A percentile compares a stretch with the other conserved stretches of the same genome.
These are phyloP conservation scores for Ptychoptera contaminata DNA, from an alignment of 2,888 invertebrate species.

Conservation along the genomic window DNA sequence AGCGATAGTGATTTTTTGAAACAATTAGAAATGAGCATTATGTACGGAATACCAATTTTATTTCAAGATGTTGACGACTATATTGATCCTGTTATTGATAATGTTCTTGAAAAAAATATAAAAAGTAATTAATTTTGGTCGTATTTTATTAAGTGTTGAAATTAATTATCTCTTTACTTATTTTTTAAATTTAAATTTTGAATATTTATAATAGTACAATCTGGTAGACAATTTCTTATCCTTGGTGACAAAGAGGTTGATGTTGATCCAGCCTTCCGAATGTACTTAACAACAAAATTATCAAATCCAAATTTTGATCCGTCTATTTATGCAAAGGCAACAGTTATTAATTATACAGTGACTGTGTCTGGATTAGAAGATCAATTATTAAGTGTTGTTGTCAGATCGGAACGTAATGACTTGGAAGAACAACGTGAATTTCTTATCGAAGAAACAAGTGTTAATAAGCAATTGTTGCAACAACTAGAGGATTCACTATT, in stretches of 20 bases:
- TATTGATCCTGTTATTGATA: slow-evolving; percentile 80
- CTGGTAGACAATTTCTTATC: slow-evolving; percentile 67
- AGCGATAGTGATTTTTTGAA: slow-evolving; percentile 69
- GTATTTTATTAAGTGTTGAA: neutral
- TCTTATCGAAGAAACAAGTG: slow-evolving; percentile 69
- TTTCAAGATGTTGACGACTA: slow-evolving; percentile 88
- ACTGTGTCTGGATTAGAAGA: slow-evolving; percentile 78
- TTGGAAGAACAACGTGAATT: slow-evolving; percentile 74
- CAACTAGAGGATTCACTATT: slow-evolving; percentile 75
- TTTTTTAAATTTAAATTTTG: slow-evolving; percentile 4
- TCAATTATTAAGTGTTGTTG: slow-evolving; percentile 78
- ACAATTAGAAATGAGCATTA: slow-evolving; percentile 76
- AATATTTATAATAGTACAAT: slow-evolving; percentile 31
- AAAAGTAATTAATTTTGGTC: slow-evolving; percentile 37
- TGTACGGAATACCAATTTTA: slow-evolving; percentile 74
- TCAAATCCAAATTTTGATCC: slow-evolving; percentile 79
- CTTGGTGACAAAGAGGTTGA: slow-evolving; percentile 82
- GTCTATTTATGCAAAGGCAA: slow-evolving; percentile 69
- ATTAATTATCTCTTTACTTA: slow-evolving; percentile 5
- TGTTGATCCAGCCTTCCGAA: slow-evolving; percentile 71
- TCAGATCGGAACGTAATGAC: slow-evolving; percentile 71
- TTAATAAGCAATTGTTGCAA: slow-evolving; percentile 68
- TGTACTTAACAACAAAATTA: slow-evolving; percentile 82
- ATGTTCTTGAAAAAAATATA: slow-evolving; percentile 72
- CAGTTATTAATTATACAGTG: slow-evolving; percentile 84